phyloP scores from a whole-genome alignment of 2,797 vertebrate species.

The Petrocephalus schoutedeni region DNA sequence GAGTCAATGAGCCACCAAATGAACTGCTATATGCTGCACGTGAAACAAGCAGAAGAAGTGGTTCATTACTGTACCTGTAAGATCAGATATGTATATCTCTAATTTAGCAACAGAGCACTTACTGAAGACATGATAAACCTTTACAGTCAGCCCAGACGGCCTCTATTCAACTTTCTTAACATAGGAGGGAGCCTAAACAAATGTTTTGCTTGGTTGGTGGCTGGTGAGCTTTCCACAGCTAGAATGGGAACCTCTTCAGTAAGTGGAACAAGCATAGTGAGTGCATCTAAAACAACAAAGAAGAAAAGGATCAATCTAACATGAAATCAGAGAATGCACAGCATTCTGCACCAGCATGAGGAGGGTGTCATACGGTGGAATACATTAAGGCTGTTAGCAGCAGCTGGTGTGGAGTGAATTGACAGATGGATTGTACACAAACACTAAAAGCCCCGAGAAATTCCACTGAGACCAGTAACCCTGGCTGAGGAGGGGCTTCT shows the following conservation, averaged over 20 bases:
- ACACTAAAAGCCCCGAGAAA: neutral
- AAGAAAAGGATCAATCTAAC: neutral
- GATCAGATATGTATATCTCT: neutral
- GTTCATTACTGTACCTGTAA: neutral
- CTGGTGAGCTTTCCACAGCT: neutral
- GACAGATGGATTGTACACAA: neutral
- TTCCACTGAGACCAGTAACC: constrained; percentile 18
- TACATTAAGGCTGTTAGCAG: neutral
- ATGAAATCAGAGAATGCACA: neutral
- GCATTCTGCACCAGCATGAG: neutral
- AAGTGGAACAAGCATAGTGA: neutral
- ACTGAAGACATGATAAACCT: neutral
- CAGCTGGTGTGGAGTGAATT: neutral
- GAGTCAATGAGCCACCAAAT: neutral
- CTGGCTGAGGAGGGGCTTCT: neutral
- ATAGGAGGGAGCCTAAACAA: neutral
- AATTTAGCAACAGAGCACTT: neutral
- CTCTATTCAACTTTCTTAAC: neutral
- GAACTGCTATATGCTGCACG: neutral
- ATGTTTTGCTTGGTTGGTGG: neutral
- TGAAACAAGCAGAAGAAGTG: neutral
- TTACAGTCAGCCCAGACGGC: neutral
- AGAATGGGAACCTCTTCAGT: neutral
- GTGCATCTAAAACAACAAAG: neutral
- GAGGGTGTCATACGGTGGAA: neutral